Base-by-base conservation (phyloP, 2,797 vertebrate species). In the Eidolon dupreanum region DNA sequence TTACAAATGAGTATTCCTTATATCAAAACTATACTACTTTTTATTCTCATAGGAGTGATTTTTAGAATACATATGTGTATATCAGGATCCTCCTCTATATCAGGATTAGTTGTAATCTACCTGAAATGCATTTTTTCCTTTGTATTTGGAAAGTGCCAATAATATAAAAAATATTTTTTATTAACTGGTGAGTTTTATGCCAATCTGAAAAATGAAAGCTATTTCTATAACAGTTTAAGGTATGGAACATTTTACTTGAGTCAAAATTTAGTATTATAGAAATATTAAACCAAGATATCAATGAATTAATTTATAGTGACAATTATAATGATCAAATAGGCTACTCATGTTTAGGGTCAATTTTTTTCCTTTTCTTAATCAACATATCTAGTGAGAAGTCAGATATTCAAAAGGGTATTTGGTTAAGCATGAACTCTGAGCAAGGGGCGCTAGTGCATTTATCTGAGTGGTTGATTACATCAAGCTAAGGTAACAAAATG, bases 191-290 rank as follows among this genome's bases (percentile, higher is more conserved):
- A 91, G 8, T 88, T 93, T 38, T 51, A 65, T 57, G 43, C 17
- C 74, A 90, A 19, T 88, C 31, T 96, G 41, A 95, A 96, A 91
- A 90, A 66, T 57, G n/a, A 87, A 94, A 92, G 8, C 11, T 94
- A 66, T 71, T 78, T 74, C 22, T 93, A 51, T 49, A 95, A 74
- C 68, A 94, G 46, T 53, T 90, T 84, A 77, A 36, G 15, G 7
- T 79, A 28, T 75, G 49, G 36, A 53, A 61, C 24, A 38, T 90
- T 92, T 93, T 49, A 74, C 3, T 92, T 11, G 71, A 68, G 28
- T 61, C 88, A 12, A 90, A 94, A 77, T 3, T 85, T 38, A 53
- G 8, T 59, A 65, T 87, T 70, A 83, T 31, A 66, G 51, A 63
- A 68, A 0, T 46, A 3, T 88, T 82, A 84, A 86, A 28, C 28